phyloP scores from a whole-genome alignment of 2,888 invertebrate species.

The Amiota mariae region DNA sequence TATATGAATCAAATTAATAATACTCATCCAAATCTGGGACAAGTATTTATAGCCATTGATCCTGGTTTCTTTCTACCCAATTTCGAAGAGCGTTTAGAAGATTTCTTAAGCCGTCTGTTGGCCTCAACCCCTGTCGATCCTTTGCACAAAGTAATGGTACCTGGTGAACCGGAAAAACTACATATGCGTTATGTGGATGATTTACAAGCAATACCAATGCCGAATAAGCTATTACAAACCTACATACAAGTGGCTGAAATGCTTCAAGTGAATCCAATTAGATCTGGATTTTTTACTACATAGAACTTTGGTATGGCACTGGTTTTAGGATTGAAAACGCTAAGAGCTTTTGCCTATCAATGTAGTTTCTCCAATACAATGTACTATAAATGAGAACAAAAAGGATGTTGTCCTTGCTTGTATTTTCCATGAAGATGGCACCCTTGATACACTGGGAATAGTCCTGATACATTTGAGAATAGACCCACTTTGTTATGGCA shows the following conservation, averaged over 20 bases:
- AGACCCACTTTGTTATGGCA: too few species aligned
- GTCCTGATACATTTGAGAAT: too few species aligned
- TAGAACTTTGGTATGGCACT: too few species aligned
- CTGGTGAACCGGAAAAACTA: slow-evolving; percentile 43
- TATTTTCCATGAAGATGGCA: too few species aligned
- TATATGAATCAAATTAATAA: slow-evolving; percentile 14
- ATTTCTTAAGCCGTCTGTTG: slow-evolving; percentile 42
- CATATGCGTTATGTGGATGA: slow-evolving; percentile 49
- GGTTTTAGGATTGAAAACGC: too few species aligned
- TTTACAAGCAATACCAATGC: slow-evolving; percentile 44
- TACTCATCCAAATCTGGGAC: slow-evolving; percentile 43
- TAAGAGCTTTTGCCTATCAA: too few species aligned
- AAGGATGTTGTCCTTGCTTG: too few species aligned
- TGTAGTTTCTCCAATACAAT: too few species aligned
- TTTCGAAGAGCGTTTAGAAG: slow-evolving; percentile 47
- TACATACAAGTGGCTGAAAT: slow-evolving; percentile 39
- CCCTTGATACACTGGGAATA: too few species aligned
- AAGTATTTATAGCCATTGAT: slow-evolving; percentile 48
- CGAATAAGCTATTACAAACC: slow-evolving; percentile 42
- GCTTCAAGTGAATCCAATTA: slow-evolving; percentile 45
- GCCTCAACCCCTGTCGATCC: slow-evolving; percentile 22
- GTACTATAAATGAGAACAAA: too few species aligned
- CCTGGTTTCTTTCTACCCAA: slow-evolving; percentile 47
- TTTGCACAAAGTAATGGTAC: slow-evolving; percentile 30
- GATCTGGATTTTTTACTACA: slow-evolving; percentile 35